phyloP scores from a whole-genome alignment of 2,113 vertebrate genomes.

The Noctilio leporinus region DNA sequence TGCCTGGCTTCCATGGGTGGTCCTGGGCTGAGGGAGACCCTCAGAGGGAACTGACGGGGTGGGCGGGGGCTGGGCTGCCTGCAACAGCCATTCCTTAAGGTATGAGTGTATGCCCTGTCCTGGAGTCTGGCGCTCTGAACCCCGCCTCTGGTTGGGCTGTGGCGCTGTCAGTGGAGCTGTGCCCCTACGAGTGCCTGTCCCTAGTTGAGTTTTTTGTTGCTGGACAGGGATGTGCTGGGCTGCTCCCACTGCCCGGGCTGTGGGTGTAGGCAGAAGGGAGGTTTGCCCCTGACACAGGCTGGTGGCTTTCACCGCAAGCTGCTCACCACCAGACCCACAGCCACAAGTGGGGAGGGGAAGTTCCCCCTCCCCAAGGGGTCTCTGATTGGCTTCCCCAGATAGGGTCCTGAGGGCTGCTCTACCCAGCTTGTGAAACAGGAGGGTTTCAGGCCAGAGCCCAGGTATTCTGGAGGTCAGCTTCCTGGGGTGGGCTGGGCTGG shows the following conservation, averaged over 20 bases:
- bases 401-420: neutral
- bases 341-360: too few relatives aligned
- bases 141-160: neutral
- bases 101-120: neutral
- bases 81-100: neutral
- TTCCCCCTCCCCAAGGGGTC: neutral
- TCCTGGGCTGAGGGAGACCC: neutral
- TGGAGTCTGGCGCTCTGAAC: neutral
- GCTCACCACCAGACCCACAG: neutral
- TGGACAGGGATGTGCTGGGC: neutral
- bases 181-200: constrained; percentile 8
- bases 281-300: neutral
- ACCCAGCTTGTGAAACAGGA: neutral
- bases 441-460: neutral
- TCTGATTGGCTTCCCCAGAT: neutral
- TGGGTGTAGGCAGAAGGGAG: neutral
- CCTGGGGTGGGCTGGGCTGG: neutral
- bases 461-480: neutral
- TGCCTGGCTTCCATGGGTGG: neutral
- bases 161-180: neutral
- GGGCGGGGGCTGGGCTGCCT: neutral
- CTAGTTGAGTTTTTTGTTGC: neutral
- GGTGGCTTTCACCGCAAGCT: neutral
- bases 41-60: neutral
- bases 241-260: neutral